Percentiles rank a stretch among this genome's conserved stretches.
phyloP scores from a whole-genome alignment of 37 sponge, comb jelly and placozoan species.

The Theonella swinhoei region DNA sequence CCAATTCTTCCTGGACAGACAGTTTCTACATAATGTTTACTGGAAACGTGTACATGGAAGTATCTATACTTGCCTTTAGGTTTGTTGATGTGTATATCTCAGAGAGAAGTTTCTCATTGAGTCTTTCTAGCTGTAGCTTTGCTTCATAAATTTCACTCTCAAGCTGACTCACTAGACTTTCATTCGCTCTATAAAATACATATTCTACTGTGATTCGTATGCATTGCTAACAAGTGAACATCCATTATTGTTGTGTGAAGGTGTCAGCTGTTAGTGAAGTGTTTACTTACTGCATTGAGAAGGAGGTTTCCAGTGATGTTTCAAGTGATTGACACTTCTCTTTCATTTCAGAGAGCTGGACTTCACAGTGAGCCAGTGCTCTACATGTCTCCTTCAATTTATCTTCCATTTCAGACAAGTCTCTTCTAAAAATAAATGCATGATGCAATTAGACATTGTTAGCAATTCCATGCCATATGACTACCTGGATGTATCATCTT shows the following conservation, averaged over 20 bases:
- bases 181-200: not conserved
- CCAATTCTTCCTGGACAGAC: conserved; percentile 12
- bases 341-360: not conserved
- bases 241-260: not conserved
- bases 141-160: not conserved
- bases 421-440: not conserved
- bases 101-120: not conserved
- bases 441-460: no score
- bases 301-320: no score
- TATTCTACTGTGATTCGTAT: no score
- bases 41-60: no score
- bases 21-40: not conserved
- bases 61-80: not conserved
- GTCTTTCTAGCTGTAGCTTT: not conserved
- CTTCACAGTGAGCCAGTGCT: not conserved
- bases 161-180: not conserved
- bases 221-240: not conserved
- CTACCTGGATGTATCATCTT: not conserved
- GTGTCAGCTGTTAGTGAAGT: not conserved
- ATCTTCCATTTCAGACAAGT: not conserved
- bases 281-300: no score
- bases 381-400: not conserved
- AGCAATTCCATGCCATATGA: no score
- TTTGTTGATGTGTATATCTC: not conserved
- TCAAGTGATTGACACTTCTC: no score